Percentiles rank a stretch among this genome's conserved stretches.
phyloP scores from a whole-genome alignment of 2,797 vertebrate genomes.

The Botia kubotai region DNA sequence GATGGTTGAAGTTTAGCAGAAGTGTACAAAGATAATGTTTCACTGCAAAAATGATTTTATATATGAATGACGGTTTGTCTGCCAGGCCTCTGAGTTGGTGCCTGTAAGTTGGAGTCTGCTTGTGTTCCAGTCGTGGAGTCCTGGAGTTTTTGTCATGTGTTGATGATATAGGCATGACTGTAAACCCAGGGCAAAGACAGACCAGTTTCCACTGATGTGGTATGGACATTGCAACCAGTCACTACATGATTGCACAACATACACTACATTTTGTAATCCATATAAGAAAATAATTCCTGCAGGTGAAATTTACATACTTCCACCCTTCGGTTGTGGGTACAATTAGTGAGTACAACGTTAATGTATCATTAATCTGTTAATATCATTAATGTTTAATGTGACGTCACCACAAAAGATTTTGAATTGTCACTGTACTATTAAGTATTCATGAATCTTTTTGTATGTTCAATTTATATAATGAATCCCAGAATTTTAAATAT shows the following conservation, averaged over 20 bases:
- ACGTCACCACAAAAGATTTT: slow-evolving; percentile 64
- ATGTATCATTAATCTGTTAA: too few species aligned
- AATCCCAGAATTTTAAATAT: too few species aligned
- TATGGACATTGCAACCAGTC: slow-evolving; percentile 66
- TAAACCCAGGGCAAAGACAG: slow-evolving; percentile 61
- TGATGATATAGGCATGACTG: slow-evolving; percentile 66
- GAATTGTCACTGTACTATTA: slow-evolving; percentile 71
- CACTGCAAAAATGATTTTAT: slow-evolving; percentile 34
- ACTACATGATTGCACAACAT: slow-evolving; percentile 43
- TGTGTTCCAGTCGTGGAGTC: slow-evolving; percentile 58
- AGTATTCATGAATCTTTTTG: slow-evolving; percentile 43
- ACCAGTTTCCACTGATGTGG: slow-evolving; percentile 61
- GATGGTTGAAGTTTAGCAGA: not conserved
- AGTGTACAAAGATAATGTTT: slow-evolving; percentile 12
- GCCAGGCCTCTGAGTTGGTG: slow-evolving; percentile 25
- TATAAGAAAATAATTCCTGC: too few species aligned
- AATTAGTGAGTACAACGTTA: too few species aligned
- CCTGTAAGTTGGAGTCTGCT: not conserved
- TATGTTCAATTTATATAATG: too few species aligned
- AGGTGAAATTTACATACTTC: too few species aligned
- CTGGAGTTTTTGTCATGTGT: slow-evolving; percentile 68
- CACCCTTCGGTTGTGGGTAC: too few species aligned
- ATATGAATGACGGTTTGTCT: slow-evolving; percentile 33
- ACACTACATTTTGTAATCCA: slow-evolving; percentile 56
- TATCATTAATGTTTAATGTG: too few species aligned